Conservation (phyloP, 2,888 invertebrate species). For the Sphinx pinastri region DNA sequence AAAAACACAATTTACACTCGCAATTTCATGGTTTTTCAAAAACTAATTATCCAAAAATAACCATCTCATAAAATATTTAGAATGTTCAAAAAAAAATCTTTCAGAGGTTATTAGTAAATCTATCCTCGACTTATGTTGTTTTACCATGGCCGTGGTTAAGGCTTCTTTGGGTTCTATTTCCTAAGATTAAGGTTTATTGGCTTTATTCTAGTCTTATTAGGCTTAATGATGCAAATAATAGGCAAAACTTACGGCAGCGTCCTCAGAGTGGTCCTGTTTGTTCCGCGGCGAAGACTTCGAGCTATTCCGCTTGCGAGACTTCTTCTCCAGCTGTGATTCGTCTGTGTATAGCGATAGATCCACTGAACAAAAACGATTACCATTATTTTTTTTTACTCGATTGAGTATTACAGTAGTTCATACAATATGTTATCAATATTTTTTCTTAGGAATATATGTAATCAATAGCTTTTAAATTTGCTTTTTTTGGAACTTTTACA, state of each 20-base stretch:
- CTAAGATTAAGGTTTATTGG: neutral
- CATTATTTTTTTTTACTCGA: neutral
- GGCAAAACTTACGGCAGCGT: slow-evolving; percentile 52
- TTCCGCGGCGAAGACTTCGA: slow-evolving; percentile 64
- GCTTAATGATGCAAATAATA: neutral
- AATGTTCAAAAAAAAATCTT: no score
- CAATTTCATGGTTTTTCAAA: no score
- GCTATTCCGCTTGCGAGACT: slow-evolving; percentile 70
- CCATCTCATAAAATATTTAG: no score
- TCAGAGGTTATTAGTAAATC: neutral
- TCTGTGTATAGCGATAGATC: slow-evolving; percentile 93
- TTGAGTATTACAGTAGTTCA: no score
- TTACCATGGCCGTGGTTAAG: no score
- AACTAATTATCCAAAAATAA: no score
- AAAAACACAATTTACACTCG: neutral
- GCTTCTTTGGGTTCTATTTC: no score
- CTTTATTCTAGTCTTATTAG: neutral
- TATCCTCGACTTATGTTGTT: neutral
- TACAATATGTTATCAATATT: no score
- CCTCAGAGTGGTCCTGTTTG: slow-evolving; percentile 47
- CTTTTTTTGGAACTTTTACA: no score
- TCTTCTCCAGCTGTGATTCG: slow-evolving; percentile 90
- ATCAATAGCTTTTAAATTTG: no score
- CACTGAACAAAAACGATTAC: slow-evolving; percentile 79
- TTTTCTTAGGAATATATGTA: no score